Base-by-base conservation (phyloP, 2,888 invertebrate species). In the Gonocerus acuteangulatus region DNA sequence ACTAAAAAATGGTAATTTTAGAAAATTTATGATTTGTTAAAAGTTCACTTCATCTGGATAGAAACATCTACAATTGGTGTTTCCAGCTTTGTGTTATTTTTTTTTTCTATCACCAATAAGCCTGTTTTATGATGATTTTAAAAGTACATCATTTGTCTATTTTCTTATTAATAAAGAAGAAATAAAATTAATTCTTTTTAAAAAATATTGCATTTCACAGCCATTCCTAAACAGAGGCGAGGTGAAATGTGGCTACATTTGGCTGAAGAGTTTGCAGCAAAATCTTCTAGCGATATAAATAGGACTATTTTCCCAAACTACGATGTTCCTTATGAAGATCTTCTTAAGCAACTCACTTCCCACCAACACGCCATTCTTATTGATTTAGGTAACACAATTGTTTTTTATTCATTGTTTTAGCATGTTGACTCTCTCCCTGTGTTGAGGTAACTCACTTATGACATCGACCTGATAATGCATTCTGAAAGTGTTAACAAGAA, bases 311-410 rank as follows among this genome's bases (percentile, higher is more conserved):
- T 82, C 70, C 89, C 90, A 0, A 82, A 85, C 70, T 89, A 87
- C 73, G 83, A 86, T 72, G 81, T 85, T 2, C 82, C 89, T 0
- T 96, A 95, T 73, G 82, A 84, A 39, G 79, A 87, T 0, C 78
- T 95, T 2, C 76, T 95, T 19, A 86, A 86, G 42, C 89, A 91
- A 65, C 80, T 96, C 13, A 95, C 96, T 0, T 90, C 93, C 21
- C 93, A 95, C 71, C 96, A 96, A 72, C 96, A 96, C 73, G 93
- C 95, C 1, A 97, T 96, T 69, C 82, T 96, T 47, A 95, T 96
- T 59, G 96, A 96, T 74, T 77, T 96, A 65, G 95, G 90, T 80
- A 71, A 74, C 75, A 65, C 39, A 39, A 11, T 39, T 6, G 9
- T 27, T 27, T 27, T 27, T 27, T n/a, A n/a, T n/a, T n/a, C n/a